Evolutionary conservation across 2,797 vertebrate genomes (phyloP).

Genomic region (Pygocentrus nattereri): DNA sequence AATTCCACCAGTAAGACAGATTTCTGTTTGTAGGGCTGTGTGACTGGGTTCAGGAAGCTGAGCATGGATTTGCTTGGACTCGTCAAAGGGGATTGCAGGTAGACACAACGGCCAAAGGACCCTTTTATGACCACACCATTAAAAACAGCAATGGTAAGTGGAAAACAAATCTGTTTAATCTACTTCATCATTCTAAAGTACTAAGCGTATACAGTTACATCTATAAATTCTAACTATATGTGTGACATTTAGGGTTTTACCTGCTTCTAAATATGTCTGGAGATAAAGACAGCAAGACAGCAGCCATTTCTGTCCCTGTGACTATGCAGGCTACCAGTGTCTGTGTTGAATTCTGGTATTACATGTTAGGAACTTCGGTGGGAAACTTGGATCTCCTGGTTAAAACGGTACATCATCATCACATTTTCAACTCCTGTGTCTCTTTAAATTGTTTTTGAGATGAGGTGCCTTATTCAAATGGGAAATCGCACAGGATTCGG

Average conservation of each 20-base stretch:
- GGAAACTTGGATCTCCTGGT: conserved; percentile 74
- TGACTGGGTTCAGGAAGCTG: conserved; percentile 73
- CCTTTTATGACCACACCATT: conserved; percentile 77
- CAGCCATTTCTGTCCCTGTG: conserved; percentile 67
- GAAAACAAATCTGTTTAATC: neutral
- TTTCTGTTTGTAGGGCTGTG: conserved; percentile 71
- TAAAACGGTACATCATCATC: conserved; percentile 63
- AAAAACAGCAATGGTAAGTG: conserved; percentile 73
- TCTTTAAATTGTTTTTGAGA: neutral
- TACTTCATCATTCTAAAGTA: neutral
- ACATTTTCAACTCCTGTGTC: neutral
- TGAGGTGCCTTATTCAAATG: neutral
- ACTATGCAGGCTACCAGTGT: conserved; percentile 51
- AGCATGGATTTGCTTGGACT: conserved; percentile 71
- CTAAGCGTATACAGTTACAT: neutral
- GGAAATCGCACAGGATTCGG: no score
- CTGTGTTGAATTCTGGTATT: conserved; percentile 82
- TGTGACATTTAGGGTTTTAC: conserved; percentile 71
- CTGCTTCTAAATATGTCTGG: conserved; percentile 75
- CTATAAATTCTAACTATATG: neutral
- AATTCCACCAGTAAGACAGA: neutral
- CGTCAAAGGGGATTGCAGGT: conserved; percentile 67
- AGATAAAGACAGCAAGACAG: conserved; percentile 60
- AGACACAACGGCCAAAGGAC: conserved; percentile 69
- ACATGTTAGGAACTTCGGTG: conserved; percentile 78